phyloP scores from a whole-genome alignment of 1,140 invertebrate genomes.

The Drosophila sp. region DNA sequence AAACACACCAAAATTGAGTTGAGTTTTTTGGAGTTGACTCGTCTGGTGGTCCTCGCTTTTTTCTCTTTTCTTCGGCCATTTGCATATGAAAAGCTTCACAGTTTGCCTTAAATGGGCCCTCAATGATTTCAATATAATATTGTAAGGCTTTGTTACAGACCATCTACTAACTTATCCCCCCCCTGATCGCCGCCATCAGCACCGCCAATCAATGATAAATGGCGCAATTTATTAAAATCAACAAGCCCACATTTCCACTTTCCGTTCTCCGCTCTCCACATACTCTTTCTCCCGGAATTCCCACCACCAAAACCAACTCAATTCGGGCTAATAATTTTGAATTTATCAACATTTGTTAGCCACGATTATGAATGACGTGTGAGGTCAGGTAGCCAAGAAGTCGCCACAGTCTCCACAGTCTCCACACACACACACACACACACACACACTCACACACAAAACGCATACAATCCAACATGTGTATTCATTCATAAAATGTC shows the following conservation, averaged over 20 bases:
- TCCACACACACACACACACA: neutral
- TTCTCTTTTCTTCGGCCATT: no score
- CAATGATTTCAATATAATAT: slow-evolving; percentile 82
- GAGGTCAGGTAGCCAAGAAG: slow-evolving; percentile 47
- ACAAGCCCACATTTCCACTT: slow-evolving; percentile 45
- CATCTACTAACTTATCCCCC: neutral
- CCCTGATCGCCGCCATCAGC: neutral
- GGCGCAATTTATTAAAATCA: slow-evolving; percentile 81
- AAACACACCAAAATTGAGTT: slow-evolving; percentile 13
- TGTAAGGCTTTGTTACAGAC: slow-evolving; percentile 61
- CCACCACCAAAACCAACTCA: slow-evolving; percentile 43
- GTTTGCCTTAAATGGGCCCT: slow-evolving; percentile 68
- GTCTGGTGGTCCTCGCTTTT: slow-evolving; percentile 63
- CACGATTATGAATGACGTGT: slow-evolving; percentile 79
- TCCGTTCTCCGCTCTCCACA: neutral
- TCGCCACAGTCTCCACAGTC: slow-evolving; percentile 36
- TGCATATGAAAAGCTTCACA: slow-evolving; percentile 74
- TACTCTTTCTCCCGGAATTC: neutral
- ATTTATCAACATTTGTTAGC: slow-evolving; percentile 83
- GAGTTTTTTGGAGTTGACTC: slow-evolving; percentile 34
- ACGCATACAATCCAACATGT: slow-evolving; percentile 15
- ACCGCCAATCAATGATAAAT: slow-evolving; percentile 71
- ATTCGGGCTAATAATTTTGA: slow-evolving; percentile 71
- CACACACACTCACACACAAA: neutral
- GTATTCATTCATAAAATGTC: slow-evolving; percentile 51